Conservation (phyloP, 2,797 vertebrate genomes). For the Liparis tanakae region DNA sequence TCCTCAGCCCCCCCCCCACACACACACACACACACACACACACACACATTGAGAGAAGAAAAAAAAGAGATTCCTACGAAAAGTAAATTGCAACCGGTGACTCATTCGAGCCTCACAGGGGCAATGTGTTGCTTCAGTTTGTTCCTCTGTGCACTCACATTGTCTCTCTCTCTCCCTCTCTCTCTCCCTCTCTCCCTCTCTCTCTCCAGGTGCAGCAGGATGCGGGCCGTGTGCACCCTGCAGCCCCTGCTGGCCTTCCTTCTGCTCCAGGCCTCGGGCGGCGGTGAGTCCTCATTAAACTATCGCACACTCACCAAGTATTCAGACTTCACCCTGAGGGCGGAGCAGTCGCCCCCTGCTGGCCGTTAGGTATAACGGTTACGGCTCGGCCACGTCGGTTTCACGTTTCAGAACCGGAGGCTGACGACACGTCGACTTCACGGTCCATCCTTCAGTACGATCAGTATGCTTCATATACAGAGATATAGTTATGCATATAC, state of each 20-base stretch:
- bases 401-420: not conserved
- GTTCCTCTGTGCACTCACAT: constrained; percentile 53
- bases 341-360: not conserved
- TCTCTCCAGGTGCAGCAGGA: constrained; percentile 79
- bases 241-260: constrained; percentile 78
- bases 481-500: too few species aligned
- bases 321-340: not conserved
- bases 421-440: too few species aligned
- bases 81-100: constrained; percentile 32
- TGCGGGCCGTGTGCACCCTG: constrained; percentile 69
- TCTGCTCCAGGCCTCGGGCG: constrained; percentile 73
- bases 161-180: constrained; percentile 11
- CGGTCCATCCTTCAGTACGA: not conserved
- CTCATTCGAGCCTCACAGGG: constrained; percentile 42
- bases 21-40: too few species aligned
- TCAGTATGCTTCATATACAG: not conserved
- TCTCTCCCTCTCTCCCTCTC: constrained; percentile 8
- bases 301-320: not conserved
- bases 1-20: not conserved
- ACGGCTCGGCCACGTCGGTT: not conserved
- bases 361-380: not conserved
- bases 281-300: constrained; percentile 77
- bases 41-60: not conserved
- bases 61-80: not conserved
- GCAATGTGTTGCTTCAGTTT: constrained; percentile 34